These are phyloP conservation scores for Chondrilla cf. caribensis DNA, from an alignment of 37 sponge, comb jelly and placozoan species.

Conservation along the genomic window DNA sequence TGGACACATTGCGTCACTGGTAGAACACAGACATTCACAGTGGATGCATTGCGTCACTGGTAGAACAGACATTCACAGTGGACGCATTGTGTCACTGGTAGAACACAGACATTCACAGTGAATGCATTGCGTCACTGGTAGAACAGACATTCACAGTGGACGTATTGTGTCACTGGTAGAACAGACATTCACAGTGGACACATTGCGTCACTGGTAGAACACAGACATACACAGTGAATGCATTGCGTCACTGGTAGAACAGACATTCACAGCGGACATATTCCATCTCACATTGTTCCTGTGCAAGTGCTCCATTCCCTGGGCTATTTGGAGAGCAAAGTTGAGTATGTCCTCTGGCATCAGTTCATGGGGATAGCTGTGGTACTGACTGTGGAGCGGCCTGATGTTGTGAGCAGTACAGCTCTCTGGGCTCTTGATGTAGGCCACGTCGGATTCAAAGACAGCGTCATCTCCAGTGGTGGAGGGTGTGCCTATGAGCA, in stretches of 20 bases:
- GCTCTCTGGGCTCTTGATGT: neutral
- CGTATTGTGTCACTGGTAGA: too few species aligned
- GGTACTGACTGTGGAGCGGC: conserved; percentile 49
- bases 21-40: too few species aligned
- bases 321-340: conserved; percentile 78
- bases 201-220: too few species aligned
- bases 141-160: too few species aligned
- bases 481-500: neutral
- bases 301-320: conserved; percentile 58
- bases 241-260: too few species aligned
- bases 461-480: neutral
- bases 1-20: too few species aligned
- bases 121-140: too few species aligned
- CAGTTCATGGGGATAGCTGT: conserved; percentile 36
- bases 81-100: neutral
- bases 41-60: too few species aligned
- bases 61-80: too few species aligned
- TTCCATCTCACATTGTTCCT: conserved; percentile 29
- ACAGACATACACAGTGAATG: too few species aligned
- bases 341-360: conserved; percentile 58
- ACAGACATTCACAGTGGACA: too few species aligned
- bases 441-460: neutral
- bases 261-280: too few species aligned
- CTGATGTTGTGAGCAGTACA: conserved; percentile 1
- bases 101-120: neutral